A percentile compares a stretch with the other conserved stretches of the same genome.
phyloP scores from a whole-genome alignment of 2,888 invertebrate species.

The Drosophila maculinotata region DNA sequence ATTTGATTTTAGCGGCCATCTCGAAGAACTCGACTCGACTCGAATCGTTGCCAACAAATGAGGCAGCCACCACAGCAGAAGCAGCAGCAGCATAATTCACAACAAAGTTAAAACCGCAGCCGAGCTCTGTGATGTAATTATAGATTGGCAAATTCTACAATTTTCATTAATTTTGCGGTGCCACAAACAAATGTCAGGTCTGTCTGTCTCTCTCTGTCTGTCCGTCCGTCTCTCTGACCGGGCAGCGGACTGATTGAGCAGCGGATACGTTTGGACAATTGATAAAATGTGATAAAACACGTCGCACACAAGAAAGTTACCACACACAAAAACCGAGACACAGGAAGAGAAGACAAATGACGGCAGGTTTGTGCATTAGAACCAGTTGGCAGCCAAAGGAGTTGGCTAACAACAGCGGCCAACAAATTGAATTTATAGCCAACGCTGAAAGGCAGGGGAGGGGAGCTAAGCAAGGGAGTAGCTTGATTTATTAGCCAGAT shows the following conservation, averaged over 20 bases:
- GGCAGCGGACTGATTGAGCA: slow-evolving; percentile 67
- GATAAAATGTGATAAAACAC: slow-evolving; percentile 77
- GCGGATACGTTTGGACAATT: slow-evolving; percentile 75
- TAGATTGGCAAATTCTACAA: slow-evolving; percentile 80
- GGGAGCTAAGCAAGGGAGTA: too few species aligned
- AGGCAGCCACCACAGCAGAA: too few species aligned
- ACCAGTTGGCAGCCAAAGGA: slow-evolving; percentile 47
- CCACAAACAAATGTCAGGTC: slow-evolving; percentile 50
- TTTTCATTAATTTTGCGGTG: slow-evolving; percentile 80
- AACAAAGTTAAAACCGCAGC: slow-evolving; percentile 41
- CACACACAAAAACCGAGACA: slow-evolving; percentile 3
- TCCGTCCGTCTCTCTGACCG: slow-evolving; percentile 8
- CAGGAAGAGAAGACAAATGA: slow-evolving; percentile 68
- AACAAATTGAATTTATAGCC: slow-evolving; percentile 77
- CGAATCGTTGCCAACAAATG: slow-evolving; percentile 72
- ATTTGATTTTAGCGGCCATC: slow-evolving; percentile 65
- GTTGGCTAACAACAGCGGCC: slow-evolving; percentile 25
- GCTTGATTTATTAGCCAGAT: slow-evolving; percentile 73
- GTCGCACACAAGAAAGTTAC: slow-evolving; percentile 24
- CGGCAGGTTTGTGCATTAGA: slow-evolving; percentile 67
- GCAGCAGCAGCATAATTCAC: slow-evolving; percentile 80
- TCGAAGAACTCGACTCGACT: too few species aligned
- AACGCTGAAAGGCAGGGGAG: slow-evolving; percentile 60
- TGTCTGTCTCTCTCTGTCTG: slow-evolving; percentile 10
- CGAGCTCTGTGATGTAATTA: slow-evolving; percentile 74